Percentiles rank a stretch among this genome's conserved stretches.
phyloP scores from a whole-genome alignment of 2,797 vertebrate species.

The Hippocampus kuda region DNA sequence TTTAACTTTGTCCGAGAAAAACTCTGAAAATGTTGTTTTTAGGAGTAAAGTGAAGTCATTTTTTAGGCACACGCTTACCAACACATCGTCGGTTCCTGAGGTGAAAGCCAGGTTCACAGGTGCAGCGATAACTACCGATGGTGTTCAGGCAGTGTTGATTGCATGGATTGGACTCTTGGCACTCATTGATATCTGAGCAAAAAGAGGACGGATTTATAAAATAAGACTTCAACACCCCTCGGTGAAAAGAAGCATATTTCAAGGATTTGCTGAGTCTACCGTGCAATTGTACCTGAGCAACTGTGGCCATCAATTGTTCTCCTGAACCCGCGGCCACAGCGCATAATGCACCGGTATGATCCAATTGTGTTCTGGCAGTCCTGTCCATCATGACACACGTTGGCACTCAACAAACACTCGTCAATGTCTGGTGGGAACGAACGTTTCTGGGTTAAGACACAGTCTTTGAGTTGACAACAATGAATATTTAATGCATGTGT shows the following conservation, averaged over 20 bases:
- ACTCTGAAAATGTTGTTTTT: background rate
- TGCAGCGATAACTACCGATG: conserved; percentile 89
- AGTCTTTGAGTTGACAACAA: background rate
- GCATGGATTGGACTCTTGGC: conserved; percentile 83
- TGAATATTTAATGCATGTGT: background rate
- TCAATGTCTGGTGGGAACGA: conserved; percentile 73
- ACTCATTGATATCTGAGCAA: conserved; percentile 85
- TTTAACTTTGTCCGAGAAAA: too few species aligned
- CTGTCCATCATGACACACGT: conserved; percentile 72
- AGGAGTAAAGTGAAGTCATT: background rate
- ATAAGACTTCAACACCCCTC: background rate
- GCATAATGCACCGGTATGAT: conserved; percentile 79
- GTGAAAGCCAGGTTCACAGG: conserved; percentile 88
- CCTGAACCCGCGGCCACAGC: conserved; percentile 79
- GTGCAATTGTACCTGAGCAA: conserved; percentile 72
- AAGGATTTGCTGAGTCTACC: too few species aligned
- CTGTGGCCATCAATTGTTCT: conserved; percentile 75
- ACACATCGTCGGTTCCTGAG: conserved; percentile 85
- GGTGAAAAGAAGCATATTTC: too few species aligned
- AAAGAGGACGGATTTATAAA: conserved; percentile 3
- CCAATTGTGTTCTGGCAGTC: conserved; percentile 88
- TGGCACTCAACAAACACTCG: conserved; percentile 77
- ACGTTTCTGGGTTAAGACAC: background rate
- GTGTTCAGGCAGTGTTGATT: conserved; percentile 89
- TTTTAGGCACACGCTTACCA: conserved; percentile 61